Percentiles rank a stretch among this genome's conserved stretches.
These are phyloP conservation scores for Drosophila bipectinata DNA, from an alignment of 1,140 invertebrate species.

Conservation along the genomic window DNA sequence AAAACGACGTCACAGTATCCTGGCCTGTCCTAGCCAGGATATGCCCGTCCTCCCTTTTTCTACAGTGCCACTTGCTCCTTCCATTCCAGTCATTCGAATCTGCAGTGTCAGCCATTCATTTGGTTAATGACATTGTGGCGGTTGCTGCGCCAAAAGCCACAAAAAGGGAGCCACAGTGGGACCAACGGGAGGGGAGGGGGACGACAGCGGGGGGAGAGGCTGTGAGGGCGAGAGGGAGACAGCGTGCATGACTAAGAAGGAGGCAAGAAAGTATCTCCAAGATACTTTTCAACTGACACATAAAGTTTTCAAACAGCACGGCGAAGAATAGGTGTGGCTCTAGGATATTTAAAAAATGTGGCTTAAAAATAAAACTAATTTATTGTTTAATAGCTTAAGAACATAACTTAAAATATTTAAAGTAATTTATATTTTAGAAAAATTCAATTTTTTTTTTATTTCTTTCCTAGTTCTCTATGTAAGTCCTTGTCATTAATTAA, in stretches of 20 bases:
- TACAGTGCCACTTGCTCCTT: slow-evolving; percentile 1
- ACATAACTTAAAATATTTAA: too few relatives aligned
- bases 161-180: slow-evolving; percentile 1
- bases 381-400: too few relatives aligned
- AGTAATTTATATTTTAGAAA: too few relatives aligned
- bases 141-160: slow-evolving; percentile 76
- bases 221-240: neutral
- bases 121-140: slow-evolving; percentile 80
- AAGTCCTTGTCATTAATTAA: neutral
- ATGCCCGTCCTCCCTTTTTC: neutral
- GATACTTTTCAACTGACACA: slow-evolving; percentile 67
- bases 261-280: slow-evolving; percentile 55
- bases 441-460: too few relatives aligned
- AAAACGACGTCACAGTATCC: slow-evolving; percentile 59
- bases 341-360: too few relatives aligned
- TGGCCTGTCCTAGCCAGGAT: neutral
- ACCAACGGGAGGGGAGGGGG: too few relatives aligned
- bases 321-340: neutral
- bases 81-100: slow-evolving; percentile 51
- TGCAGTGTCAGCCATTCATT: slow-evolving; percentile 80
- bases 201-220: too few relatives aligned
- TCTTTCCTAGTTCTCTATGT: too few relatives aligned
- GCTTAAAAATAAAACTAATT: too few relatives aligned
- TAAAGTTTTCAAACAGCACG: slow-evolving; percentile 48
- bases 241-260: slow-evolving; percentile 16